Percentiles rank a stretch among this genome's conserved stretches.
Conservation (phyloP, 2,797 vertebrate species). For the Meriones psammophilus region DNA sequence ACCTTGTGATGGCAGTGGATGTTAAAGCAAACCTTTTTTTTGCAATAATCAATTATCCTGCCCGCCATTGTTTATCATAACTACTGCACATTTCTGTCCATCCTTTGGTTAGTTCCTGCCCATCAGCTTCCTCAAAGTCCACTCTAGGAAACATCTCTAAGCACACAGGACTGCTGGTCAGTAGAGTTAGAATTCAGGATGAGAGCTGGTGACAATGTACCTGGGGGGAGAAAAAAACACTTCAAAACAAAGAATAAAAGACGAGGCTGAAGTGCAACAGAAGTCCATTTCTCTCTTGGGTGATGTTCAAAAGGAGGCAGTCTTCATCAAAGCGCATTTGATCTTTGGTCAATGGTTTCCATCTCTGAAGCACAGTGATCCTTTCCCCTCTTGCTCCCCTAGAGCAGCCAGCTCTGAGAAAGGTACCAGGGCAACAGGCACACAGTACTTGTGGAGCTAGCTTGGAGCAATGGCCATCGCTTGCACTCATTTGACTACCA, state of each 20-base stretch:
- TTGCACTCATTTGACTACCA: neutral
- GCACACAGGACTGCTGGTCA: neutral
- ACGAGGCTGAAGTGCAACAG: neutral
- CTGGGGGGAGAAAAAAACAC: neutral
- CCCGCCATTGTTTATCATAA: neutral
- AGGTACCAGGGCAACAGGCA: neutral
- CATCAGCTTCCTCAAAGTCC: neutral
- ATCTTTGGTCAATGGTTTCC: neutral
- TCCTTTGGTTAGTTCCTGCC: neutral
- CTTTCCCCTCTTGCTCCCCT: neutral
- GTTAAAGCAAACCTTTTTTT: neutral
- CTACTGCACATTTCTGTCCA: neutral
- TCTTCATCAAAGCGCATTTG: neutral
- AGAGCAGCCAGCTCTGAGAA: neutral
- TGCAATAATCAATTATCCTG: neutral
- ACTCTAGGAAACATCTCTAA: neutral
- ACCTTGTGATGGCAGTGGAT: neutral
- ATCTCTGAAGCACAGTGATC: neutral
- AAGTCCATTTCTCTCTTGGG: neutral
- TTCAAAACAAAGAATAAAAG: neutral
- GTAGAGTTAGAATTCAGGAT: neutral
- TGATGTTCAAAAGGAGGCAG: neutral
- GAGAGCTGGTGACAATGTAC: neutral
- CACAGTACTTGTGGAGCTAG: neutral
- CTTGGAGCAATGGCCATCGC: neutral